Percentiles rank a stretch among this genome's conserved stretches.
Evolutionary conservation across 2,797 vertebrate species (phyloP).

Genomic region (Diplodus puntazzo): DNA sequence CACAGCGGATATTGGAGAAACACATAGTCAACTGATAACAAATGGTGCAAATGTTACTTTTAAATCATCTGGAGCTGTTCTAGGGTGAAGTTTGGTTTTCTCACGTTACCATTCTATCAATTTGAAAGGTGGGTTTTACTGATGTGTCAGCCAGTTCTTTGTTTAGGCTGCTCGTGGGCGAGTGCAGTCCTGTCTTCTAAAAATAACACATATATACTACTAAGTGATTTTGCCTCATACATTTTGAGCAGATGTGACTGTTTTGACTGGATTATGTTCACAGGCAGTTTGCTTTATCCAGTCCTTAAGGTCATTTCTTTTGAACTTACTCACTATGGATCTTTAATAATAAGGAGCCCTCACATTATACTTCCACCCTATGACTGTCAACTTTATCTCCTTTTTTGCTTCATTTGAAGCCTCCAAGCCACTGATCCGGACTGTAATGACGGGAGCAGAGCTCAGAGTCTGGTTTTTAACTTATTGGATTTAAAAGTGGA

Average conservation of each 20-base stretch:
- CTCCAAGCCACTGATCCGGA: background rate
- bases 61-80: no score
- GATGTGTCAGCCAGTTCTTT: conserved; percentile 1
- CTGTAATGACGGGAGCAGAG: no score
- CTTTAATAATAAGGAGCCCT: background rate
- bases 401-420: background rate
- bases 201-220: background rate
- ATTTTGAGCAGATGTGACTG: background rate
- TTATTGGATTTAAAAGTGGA: no score
- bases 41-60: no score
- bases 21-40: no score
- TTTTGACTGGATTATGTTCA: background rate
- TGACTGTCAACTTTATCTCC: background rate
- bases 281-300: background rate
- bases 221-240: background rate
- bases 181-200: background rate
- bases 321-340: background rate
- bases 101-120: background rate
- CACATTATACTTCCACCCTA: background rate
- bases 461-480: no score
- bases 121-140: background rate
- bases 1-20: no score
- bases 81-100: background rate
- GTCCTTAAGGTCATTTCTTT: background rate
- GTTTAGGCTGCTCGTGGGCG: background rate